Evolutionary conservation across 2,113 vertebrate species (phyloP).

Genomic region (Chlorocebus sabaeus): DNA sequence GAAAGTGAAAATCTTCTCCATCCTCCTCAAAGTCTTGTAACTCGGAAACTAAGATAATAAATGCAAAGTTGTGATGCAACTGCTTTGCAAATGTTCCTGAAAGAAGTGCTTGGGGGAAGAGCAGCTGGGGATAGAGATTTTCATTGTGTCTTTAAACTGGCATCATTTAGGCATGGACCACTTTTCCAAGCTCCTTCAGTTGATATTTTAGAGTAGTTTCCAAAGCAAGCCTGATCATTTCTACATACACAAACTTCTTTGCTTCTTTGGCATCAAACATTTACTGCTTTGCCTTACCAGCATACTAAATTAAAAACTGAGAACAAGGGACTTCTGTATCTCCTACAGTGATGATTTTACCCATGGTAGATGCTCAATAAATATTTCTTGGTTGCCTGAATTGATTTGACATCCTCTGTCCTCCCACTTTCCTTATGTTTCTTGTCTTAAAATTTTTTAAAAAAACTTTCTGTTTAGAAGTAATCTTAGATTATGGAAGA

Average conservation of each 20-base stretch:
- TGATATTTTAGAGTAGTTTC: slow-evolving; percentile 16
- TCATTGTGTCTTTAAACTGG: neutral
- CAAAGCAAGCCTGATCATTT: neutral
- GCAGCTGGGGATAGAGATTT: neutral
- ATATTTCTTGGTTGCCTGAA: slow-evolving; percentile 19
- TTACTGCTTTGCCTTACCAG: slow-evolving; percentile 22
- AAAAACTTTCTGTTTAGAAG: neutral
- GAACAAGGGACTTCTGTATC: neutral
- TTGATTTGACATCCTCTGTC: neutral
- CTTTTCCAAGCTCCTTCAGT: slow-evolving; percentile 1
- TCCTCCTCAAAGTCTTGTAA: slow-evolving; percentile 81
- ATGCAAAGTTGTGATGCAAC: neutral
- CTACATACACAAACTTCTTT: neutral
- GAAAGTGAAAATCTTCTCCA: slow-evolving; percentile 74
- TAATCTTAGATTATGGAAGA: slow-evolving; percentile 31
- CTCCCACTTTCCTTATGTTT: neutral
- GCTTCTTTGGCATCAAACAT: neutral
- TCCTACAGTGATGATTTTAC: slow-evolving; percentile 31
- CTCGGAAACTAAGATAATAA: slow-evolving; percentile 78
- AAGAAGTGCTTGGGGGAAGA: neutral
- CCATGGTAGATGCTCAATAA: neutral
- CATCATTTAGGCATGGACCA: neutral
- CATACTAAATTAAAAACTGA: neutral
- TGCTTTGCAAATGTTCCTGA: neutral
- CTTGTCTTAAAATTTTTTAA: neutral